Conservation (phyloP, 92 coral and sea anemone genomes). For the Porites cylindrica region DNA sequence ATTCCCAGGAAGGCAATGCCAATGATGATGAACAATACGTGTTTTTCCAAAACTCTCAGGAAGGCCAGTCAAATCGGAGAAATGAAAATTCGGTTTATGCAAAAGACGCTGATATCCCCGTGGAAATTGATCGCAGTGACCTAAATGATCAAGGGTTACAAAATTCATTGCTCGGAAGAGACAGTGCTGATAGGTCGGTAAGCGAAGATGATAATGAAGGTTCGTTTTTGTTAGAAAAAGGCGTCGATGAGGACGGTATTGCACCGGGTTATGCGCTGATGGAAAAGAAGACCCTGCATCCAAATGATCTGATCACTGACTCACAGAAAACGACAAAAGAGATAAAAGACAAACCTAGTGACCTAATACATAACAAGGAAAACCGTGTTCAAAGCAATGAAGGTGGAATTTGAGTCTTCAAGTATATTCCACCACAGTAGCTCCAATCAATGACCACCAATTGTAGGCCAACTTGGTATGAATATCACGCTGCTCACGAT, state of each 20-base stretch:
- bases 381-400: neutral
- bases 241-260: conserved; percentile 6
- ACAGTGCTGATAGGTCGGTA: neutral
- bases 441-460: too few relatives aligned
- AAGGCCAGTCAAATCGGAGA: conserved; percentile 3
- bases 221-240: conserved; percentile 14
- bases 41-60: conserved; percentile 10
- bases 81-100: neutral
- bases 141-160: conserved; percentile 15
- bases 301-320: neutral
- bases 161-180: conserved; percentile 40
- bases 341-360: neutral
- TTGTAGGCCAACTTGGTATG: too few relatives aligned
- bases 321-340: neutral
- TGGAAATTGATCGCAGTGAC: conserved; percentile 34
- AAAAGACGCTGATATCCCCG: conserved; percentile 8
- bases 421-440: too few relatives aligned
- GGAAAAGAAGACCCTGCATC: conserved; percentile 45
- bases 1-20: conserved; percentile 4
- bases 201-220: neutral
- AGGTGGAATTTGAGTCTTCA: neutral
- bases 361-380: neutral
- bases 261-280: conserved; percentile 22
- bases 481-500: too few relatives aligned
- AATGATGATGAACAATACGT: conserved; percentile 26